Evolutionary conservation across 2,113 vertebrate species (phyloP).

Genomic region (Chamaea fasciata): DNA sequence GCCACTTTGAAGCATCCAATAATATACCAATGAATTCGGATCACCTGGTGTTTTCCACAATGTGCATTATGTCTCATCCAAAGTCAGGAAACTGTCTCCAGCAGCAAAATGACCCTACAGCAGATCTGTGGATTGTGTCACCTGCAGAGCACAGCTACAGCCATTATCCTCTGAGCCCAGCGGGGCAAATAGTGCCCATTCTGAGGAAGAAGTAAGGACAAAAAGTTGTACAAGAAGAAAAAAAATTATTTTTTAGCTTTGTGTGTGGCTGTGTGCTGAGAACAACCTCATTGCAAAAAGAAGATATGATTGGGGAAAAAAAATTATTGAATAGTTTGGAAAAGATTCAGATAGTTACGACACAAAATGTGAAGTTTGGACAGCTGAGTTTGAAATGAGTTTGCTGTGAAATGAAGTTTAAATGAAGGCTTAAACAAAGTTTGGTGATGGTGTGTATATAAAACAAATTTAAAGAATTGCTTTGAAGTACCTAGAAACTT

Average conservation of each 20-base stretch:
- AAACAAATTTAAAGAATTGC: not conserved
- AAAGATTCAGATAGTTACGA: not conserved
- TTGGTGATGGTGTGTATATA: not conserved
- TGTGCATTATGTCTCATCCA: not conserved
- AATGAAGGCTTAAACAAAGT: not conserved
- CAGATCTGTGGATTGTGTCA: not conserved
- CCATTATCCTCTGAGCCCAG: not conserved
- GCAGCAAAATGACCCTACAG: not conserved
- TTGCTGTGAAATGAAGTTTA: not conserved
- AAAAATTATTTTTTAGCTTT: not conserved
- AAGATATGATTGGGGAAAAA: accelerated
- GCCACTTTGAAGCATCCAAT: not conserved
- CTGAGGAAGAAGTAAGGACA: not conserved
- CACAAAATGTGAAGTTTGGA: not conserved
- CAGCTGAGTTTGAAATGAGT: not conserved
- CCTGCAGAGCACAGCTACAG: not conserved
- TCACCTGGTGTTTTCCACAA: not conserved
- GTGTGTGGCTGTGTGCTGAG: not conserved
- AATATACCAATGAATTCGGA: not conserved
- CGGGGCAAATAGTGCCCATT: not conserved
- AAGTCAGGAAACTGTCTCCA: not conserved
- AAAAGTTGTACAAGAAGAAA: not conserved
- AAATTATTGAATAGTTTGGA: not conserved
- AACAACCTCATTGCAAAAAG: accelerated
- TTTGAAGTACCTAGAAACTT: not conserved